Evolutionary conservation across 2,797 vertebrate genomes (phyloP), one percentile per base, ranked within the genome.

Genomic region (Mus minutoides): DNA sequence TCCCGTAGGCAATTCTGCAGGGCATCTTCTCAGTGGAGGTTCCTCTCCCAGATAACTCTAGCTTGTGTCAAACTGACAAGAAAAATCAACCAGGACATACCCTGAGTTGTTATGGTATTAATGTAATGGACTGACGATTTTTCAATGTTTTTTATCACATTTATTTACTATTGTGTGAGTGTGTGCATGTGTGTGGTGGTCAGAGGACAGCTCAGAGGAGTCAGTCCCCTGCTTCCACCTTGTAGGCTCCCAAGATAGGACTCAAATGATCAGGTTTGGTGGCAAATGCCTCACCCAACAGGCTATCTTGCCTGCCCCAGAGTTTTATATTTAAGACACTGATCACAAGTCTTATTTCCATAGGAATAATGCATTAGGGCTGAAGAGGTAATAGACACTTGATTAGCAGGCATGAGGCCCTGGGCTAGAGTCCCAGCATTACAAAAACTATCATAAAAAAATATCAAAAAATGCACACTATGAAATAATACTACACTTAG

Each of bases 271-370:
- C 37, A 62, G 37, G 37, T 31, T 31, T 84, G 40, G 58, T 80
- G 49, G 78, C 52, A 80, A 46, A 46, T 49, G 40, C 29, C 43
- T 84, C 46, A 84, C 40, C 29, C n/a, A 58, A 46, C 16, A 37
- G 7, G 82, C 40, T 64, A 34, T 22, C 17, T 84, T 64, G 60
- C 29, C 29, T 64, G 60, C 17, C 40, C 46, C 93, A 91, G 40
- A 96, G 40, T 87, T 91, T 92, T 92, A 71, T 73, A 89, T 91
- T 96, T 73, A 49, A 96, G 80, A 91, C 46, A 92, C 2, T 83
- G 54, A 92, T 24, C 77, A 93, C 26, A 85, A 89, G 40, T 5
- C 34, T 77, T 75, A 93, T 93, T 88, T 92, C 91, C 1, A 0
- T 52, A 64, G 89, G 62, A 88, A 90, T 19, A 94, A 79, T 46